Conservation (phyloP, 2,113 vertebrate species). For the Platichthys stellatus region DNA sequence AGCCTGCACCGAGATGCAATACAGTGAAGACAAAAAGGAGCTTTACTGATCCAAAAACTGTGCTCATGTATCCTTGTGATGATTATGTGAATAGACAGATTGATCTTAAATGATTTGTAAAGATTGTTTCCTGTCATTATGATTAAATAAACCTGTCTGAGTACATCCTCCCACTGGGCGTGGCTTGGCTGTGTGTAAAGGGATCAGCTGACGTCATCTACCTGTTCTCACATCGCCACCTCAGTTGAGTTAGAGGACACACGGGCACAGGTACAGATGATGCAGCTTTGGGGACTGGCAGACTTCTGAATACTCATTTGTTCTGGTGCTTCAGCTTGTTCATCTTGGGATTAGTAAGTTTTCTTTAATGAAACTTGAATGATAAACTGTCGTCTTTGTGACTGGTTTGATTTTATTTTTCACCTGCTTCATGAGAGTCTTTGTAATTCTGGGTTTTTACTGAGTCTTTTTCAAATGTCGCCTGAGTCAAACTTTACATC, state of each 20-base stretch:
- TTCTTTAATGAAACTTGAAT: neutral
- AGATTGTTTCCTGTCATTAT: conserved; percentile 40
- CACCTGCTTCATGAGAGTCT: no score
- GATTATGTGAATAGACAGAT: conserved; percentile 22
- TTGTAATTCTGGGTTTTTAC: no score
- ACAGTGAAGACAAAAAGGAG: conserved; percentile 24
- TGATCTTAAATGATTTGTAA: conserved; percentile 50
- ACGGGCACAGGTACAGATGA: neutral
- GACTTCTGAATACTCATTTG: neutral
- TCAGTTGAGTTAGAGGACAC: fast-evolving
- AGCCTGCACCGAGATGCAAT: conserved; percentile 58
- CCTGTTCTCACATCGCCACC: neutral
- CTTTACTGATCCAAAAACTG: conserved; percentile 70
- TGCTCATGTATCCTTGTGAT: conserved; percentile 46
- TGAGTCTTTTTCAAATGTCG: no score
- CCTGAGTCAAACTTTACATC: neutral
- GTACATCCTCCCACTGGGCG: conserved; percentile 11
- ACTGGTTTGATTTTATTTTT: neutral
- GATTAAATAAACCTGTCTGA: conserved; percentile 58
- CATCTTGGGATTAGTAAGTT: conserved; percentile 3
- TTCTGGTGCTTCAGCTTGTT: neutral
- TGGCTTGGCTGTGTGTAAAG: neutral
- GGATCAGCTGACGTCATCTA: neutral
- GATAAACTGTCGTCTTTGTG: no score
- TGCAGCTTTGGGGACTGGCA: neutral